Evolutionary conservation across 2,113 vertebrate species (phyloP).

Genomic region (Lampris megalopsis): DNA sequence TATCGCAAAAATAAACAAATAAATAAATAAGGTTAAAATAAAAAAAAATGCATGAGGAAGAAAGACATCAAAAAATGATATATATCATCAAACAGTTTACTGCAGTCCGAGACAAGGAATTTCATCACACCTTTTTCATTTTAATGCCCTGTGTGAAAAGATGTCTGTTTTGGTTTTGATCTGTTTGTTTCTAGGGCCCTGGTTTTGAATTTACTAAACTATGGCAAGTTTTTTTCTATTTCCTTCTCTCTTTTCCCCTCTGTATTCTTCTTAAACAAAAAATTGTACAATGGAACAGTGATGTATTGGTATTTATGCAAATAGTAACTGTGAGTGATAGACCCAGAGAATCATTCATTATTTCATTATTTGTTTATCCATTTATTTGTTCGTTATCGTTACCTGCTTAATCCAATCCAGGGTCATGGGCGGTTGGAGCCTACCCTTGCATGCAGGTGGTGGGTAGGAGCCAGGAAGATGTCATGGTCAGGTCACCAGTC

Average conservation of each 20-base stretch:
- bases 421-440: too few relatives aligned
- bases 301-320: not conserved
- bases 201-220: slow-evolving; percentile 53
- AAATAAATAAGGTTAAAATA: too few relatives aligned
- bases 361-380: too few relatives aligned
- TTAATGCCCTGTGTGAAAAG: not conserved
- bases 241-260: not conserved
- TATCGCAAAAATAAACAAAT: too few relatives aligned
- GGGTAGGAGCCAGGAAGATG: too few relatives aligned
- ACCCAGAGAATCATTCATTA: too few relatives aligned
- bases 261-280: not conserved
- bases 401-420: too few relatives aligned
- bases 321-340: not conserved
- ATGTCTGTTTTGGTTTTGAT: too few relatives aligned
- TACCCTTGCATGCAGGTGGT: too few relatives aligned
- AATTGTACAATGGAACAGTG: not conserved
- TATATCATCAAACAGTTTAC: not conserved
- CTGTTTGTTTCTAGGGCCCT: slow-evolving; percentile 54
- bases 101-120: not conserved
- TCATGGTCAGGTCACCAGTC: too few relatives aligned
- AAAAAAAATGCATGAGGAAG: too few relatives aligned
- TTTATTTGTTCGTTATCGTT: too few relatives aligned
- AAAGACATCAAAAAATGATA: not conserved
- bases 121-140: not conserved
- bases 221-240: slow-evolving; percentile 17